Conservation (phyloP, 2,888 invertebrate genomes). For the Orgyia antiqua region DNA sequence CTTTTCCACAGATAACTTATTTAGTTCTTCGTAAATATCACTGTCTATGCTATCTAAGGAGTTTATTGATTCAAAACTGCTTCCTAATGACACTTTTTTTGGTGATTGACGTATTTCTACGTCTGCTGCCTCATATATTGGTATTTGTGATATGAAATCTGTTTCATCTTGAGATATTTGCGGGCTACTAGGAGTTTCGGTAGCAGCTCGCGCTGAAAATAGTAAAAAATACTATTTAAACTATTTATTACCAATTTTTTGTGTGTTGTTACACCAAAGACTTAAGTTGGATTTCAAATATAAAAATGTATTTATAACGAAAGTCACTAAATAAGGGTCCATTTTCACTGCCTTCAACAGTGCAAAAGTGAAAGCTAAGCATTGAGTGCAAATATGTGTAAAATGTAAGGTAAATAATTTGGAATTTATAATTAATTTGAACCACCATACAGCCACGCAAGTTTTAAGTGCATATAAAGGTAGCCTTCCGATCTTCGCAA, state of each 20-base stretch:
- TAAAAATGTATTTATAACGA: too few species aligned
- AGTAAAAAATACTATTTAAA: constrained; percentile 1
- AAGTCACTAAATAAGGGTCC: too few species aligned
- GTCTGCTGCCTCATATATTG: constrained; percentile 59
- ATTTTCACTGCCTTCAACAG: too few species aligned
- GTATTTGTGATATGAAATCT: constrained; percentile 60
- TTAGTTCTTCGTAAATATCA: constrained; percentile 58
- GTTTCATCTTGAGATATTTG: constrained; percentile 34
- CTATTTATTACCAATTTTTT: too few species aligned
- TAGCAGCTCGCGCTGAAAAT: constrained; percentile 26
- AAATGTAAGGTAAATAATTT: too few species aligned
- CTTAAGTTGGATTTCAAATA: too few species aligned
- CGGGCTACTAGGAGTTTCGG: constrained; percentile 15
- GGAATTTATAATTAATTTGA: too few species aligned
- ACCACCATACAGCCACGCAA: too few species aligned
- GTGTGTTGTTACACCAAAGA: neutral
- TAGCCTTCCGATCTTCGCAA: too few species aligned
- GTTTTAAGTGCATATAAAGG: too few species aligned
- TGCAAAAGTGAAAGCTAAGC: neutral
- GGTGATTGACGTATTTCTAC: constrained; percentile 52
- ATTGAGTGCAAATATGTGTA: neutral
- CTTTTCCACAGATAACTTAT: constrained; percentile 49
- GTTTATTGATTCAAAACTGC: constrained; percentile 57
- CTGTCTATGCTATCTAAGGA: constrained; percentile 60
- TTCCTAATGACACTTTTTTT: constrained; percentile 30